A percentile compares a stretch with the other conserved stretches of the same genome.
Evolutionary conservation across 2,888 invertebrate genomes (phyloP).

Genomic region (Calameuta filiformis): DNA sequence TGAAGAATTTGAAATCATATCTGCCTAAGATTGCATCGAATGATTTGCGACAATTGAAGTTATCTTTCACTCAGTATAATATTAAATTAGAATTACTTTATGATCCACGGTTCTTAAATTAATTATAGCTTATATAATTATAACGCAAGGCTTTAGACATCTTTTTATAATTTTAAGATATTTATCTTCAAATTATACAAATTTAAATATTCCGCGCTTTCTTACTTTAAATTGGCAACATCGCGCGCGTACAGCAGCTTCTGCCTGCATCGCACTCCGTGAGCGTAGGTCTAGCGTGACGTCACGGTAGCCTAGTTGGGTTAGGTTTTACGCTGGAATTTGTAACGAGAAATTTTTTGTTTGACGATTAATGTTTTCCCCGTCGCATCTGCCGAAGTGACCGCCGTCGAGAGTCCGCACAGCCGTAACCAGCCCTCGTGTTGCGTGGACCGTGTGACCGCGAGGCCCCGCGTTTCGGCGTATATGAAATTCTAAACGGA

Average conservation of each 20-base stretch:
- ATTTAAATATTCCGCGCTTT: conserved; percentile 1
- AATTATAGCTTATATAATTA: neutral
- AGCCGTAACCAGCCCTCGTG: conserved; percentile 38
- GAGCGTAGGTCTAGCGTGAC: conserved; percentile 55
- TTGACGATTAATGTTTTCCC: conserved; percentile 73
- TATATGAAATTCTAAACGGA: conserved; percentile 67
- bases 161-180: neutral
- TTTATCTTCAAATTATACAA: neutral
- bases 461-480: conserved; percentile 55
- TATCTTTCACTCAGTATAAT: neutral
- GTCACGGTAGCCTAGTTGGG: conserved; percentile 75
- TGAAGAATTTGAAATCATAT: neutral
- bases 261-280: conserved; percentile 34
- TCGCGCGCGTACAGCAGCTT: conserved; percentile 1
- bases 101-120: neutral
- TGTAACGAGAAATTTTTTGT: conserved; percentile 75
- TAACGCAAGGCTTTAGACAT: neutral
- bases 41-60: neutral
- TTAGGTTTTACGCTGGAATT: conserved; percentile 77
- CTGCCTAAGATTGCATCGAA: neutral
- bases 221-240: conserved; percentile 1
- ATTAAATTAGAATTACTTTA: neutral
- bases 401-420: conserved; percentile 66
- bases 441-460: conserved; percentile 54
- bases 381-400: conserved; percentile 69